Evolutionary conservation across 2,888 invertebrate genomes (phyloP).

Genomic region (Onthophagus sagittarius): DNA sequence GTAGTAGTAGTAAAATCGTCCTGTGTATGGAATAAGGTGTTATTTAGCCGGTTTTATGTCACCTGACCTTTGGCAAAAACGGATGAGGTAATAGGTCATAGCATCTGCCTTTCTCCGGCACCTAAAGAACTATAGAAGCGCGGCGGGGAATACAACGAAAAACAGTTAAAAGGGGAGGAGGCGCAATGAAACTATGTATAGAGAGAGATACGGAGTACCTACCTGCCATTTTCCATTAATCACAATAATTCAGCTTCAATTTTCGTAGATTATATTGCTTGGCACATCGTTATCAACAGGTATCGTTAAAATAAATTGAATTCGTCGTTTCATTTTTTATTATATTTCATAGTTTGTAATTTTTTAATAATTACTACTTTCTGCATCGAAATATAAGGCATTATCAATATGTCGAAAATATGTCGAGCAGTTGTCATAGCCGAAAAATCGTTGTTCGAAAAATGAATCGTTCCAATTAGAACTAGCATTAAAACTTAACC

Average conservation of each 20-base stretch:
- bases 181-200: background rate
- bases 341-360: background rate
- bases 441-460: too few relatives aligned
- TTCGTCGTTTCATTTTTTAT: background rate
- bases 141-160: background rate
- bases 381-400: too few relatives aligned
- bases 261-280: background rate
- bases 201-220: background rate
- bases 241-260: background rate
- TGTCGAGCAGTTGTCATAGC: too few relatives aligned
- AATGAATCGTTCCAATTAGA: too few relatives aligned
- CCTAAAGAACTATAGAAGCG: background rate
- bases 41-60: conserved; percentile 27
- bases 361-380: too few relatives aligned
- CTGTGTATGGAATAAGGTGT: conserved; percentile 12
- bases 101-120: conserved; percentile 34
- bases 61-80: conserved; percentile 32
- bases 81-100: conserved; percentile 35
- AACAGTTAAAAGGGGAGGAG: background rate
- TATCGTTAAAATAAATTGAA: background rate
- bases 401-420: too few relatives aligned
- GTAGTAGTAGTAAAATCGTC: background rate
- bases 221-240: background rate
- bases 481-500: too few relatives aligned
- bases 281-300: background rate